Base-by-base conservation (phyloP, 1,140 invertebrate genomes). In the Batillaria attramentaria region DNA sequence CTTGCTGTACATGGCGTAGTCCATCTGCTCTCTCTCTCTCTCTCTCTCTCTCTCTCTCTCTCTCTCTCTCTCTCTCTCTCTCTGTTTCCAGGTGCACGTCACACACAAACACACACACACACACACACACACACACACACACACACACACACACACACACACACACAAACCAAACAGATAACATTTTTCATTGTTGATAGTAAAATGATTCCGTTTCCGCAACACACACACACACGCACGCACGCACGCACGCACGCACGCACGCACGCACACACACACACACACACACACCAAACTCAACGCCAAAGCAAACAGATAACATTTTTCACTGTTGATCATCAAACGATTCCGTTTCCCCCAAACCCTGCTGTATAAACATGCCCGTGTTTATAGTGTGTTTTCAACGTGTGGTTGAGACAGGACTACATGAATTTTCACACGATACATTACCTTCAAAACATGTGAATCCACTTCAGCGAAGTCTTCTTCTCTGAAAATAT, bases 381-480 rank as follows among this genome's bases (percentile, higher is more conserved):
- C 33, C 62, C 24, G 33, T 3, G 24, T 66, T 66, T 33, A 66
- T 33, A 37, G 37, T 16, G 20, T 66, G 31, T 66, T 66, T n/a
- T 13, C 3, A 6, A 35, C 33, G n/a, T 6, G 39, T 35, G 24
- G 37, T 35, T 66, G 66, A 10, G 66, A 33, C 18, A 69, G 66
- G 24, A 33, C 31, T 4, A 69, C 20, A 69, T 4, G 37, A 35
- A 69, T 20, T 10, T 24, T 3, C 3, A 24, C 31, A 4, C 28
- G 37, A 39, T 28, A 20, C 18, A 72, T 3, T 78, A 87, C 87
- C 72, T 85, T 86, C 10, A 84, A 54, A 24, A 86, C 84, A 42
- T 87, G 85, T 20, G 84, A 73, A 43, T 87, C 86, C 16, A 88
- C 87, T 31, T 84, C 60, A 69, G 81, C 80, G 70, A 83, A 87